Evolutionary conservation across 2,797 vertebrate genomes (phyloP).

Genomic region (Xenops minutus): DNA sequence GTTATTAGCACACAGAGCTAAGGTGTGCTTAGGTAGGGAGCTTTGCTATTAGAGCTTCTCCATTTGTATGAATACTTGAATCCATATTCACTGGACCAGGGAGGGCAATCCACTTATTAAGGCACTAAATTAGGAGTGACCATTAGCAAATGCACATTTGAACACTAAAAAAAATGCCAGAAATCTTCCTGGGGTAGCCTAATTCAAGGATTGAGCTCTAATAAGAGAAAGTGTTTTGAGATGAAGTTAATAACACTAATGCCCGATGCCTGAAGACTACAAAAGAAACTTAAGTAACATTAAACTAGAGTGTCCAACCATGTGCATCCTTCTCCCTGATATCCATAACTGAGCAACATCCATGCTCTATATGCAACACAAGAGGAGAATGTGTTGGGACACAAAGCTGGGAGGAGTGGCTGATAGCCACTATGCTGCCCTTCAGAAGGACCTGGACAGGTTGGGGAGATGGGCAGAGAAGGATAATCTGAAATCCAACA

Average conservation of each 20-base stretch:
- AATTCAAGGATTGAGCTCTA: background rate
- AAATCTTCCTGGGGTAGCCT: background rate
- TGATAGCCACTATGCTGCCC: background rate
- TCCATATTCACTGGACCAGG: background rate
- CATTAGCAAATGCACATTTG: background rate
- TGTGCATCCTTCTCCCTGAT: background rate
- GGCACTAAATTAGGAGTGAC: background rate
- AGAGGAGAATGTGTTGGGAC: background rate
- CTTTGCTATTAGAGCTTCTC: background rate
- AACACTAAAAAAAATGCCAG: background rate
- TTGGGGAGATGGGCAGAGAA: background rate
- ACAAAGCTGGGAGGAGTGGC: background rate
- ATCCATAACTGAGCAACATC: background rate
- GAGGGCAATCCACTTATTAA: background rate
- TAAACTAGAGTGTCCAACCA: background rate
- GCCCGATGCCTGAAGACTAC: background rate
- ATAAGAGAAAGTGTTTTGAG: background rate
- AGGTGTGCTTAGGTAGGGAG: background rate
- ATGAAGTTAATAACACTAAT: background rate
- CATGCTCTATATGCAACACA: background rate
- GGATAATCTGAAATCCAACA: background rate
- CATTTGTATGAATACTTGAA: accelerated
- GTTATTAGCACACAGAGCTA: background rate
- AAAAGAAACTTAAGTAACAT: background rate
- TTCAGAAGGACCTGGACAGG: background rate